Base-by-base conservation (phyloP, 2,888 invertebrate genomes). In the Onthophagus sagittarius region DNA sequence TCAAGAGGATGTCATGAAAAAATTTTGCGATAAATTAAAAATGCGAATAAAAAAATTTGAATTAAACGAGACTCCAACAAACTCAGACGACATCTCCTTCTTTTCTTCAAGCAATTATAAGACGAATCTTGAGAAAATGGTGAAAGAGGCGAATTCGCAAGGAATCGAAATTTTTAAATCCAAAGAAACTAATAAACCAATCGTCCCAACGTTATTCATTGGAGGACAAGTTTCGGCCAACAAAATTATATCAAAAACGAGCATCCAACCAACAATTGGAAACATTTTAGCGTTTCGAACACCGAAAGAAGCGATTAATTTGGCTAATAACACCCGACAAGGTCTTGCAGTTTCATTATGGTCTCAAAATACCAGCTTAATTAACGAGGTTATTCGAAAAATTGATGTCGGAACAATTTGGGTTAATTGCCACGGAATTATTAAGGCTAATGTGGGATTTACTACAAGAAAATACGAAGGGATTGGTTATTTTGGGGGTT, bases 271-370 rank as follows among this genome's bases (percentile, higher is more conserved):
- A 23, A 23, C 39, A 53, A 84, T 86, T 6, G 87, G 87, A 67
- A 84, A 86, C 5, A 83, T 86, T 6, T 76, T 87, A 71, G 84
- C 88, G 14, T 89, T 89, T 81, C 83, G 89, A 72, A 88, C 88
- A 31, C 85, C 87, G 2, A 88, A 88, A 77, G 90, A 89, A 82
- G 88, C 87, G n/a, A 83, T 88, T 0, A 80, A 83, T 53, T 82
- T 90, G 67, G 87, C 88, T 23, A 89, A 89, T 81, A 88, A 88
- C 80, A 83, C 84, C 11, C 83, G 84, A 63, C 87, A 86, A 79
- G 87, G 88, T 4, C 81, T 87, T 6, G 87, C 84, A 9, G 86
- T 86, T 2, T 88, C 88, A 74, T 84, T 90, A 31, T 90, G 89
- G 88, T 86, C 88, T 1, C 89, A 89, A 83, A 88, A 87, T 78